A percentile compares a stretch with the other conserved stretches of the same genome.
Conservation (phyloP, 2,113 vertebrate genomes). For the Atractosteus spatula region DNA sequence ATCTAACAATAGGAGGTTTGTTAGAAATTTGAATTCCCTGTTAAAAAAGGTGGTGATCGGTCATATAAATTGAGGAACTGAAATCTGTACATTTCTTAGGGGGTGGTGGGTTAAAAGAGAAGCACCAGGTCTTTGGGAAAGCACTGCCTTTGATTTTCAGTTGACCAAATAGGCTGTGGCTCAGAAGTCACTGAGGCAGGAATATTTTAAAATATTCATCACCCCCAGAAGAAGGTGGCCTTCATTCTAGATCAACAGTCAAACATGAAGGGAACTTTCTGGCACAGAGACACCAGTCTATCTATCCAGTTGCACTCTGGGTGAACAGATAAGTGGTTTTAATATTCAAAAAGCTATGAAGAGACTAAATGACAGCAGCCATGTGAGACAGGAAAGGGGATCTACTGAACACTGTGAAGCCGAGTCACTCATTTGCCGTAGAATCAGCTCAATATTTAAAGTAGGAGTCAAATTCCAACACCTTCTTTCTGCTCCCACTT, state of each 20-base stretch:
- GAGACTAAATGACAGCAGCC: too few relatives aligned
- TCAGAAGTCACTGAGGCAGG: too few relatives aligned
- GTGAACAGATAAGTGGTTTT: too few relatives aligned
- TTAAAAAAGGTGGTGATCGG: neutral
- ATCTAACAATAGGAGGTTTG: neutral
- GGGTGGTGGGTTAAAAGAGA: neutral
- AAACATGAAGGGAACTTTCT: too few relatives aligned
- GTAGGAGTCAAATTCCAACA: slow-evolving; percentile 45
- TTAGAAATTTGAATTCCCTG: slow-evolving; percentile 9
- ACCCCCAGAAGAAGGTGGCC: too few relatives aligned
- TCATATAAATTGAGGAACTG: slow-evolving; percentile 11
- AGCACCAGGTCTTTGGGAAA: neutral
- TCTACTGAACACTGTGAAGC: neutral
- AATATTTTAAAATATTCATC: too few relatives aligned
- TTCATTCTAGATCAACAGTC: too few relatives aligned
- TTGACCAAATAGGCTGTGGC: too few relatives aligned
- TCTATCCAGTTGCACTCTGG: too few relatives aligned
- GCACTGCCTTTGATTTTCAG: neutral
- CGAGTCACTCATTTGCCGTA: slow-evolving; percentile 16
- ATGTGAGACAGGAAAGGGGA: slow-evolving; percentile 1
- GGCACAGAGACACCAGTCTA: too few relatives aligned
- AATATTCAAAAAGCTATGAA: too few relatives aligned
- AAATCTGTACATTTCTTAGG: neutral
- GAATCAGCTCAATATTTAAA: slow-evolving; percentile 34
- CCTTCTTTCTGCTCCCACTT: slow-evolving; percentile 35